Base-by-base conservation (phyloP, 2,888 invertebrate species). In the Tenthredo mesomela region DNA sequence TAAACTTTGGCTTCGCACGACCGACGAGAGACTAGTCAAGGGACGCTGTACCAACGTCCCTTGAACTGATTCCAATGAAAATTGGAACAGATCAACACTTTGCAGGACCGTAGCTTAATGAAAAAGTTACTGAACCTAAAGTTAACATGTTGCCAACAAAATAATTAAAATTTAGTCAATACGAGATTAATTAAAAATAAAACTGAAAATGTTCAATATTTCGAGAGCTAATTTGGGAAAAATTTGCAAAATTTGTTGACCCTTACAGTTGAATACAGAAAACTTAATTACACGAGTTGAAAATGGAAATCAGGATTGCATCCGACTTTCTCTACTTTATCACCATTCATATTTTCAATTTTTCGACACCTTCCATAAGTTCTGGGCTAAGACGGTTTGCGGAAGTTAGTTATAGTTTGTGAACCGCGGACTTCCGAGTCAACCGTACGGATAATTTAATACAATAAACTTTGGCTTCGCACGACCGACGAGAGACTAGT, bases 11-110 rank as follows among this genome's bases (percentile, higher is more conserved):
- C 12, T 54, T 33, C 33, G 50, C 33, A 77, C 77, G 29, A 29
- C 50, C 77, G 77, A 54, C 77, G 50, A 77, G 77, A 43, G 75
- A 75, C 75, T 43, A 75, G 75, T 50, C 75, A 47, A 75, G 75
- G 77, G 50, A 77, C 40, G 75, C 12, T 47, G 43, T 75, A 75
- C 75, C n/a, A 73, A 47, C 73, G 73, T 73, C 73, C 73, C 73
- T 70, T 33, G 70, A 70, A 40, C 33, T n/a, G n/a, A n/a, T n/a
- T n/a, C n/a, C n/a, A n/a, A n/a, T n/a, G n/a, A n/a, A n/a, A n/a
- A n/a, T n/a, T n/a, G n/a, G n/a, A n/a, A n/a, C n/a, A n/a, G n/a
- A n/a, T 54, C n/a, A n/a, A n/a, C 54, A n/a, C 54, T 9, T 5
- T n/a, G n/a, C 6, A 54, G 54, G n/a, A n/a, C 54, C n/a, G n/a